A percentile compares a stretch with the other conserved stretches of the same genome.
These are phyloP conservation scores for Zaprionus bogoriensis DNA, from an alignment of 2,888 invertebrate genomes.

Conservation along the genomic window DNA sequence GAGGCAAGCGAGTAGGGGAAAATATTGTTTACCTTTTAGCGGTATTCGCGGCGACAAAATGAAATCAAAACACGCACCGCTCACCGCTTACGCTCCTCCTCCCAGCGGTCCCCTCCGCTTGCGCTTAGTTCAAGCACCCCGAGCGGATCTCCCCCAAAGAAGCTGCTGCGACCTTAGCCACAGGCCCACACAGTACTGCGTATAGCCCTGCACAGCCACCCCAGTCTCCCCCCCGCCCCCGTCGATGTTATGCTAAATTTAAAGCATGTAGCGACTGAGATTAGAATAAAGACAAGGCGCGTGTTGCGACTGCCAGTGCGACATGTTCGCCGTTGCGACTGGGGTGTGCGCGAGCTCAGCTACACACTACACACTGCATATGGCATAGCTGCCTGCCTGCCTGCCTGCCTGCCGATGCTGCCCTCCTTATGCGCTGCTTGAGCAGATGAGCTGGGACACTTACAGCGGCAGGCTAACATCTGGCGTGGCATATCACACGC, in stretches of 20 bases:
- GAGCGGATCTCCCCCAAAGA: constrained; percentile 45
- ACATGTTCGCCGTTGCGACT: constrained; percentile 49
- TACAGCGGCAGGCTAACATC: constrained; percentile 49
- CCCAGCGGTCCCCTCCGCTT: too few relatives aligned
- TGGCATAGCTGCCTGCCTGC: background rate
- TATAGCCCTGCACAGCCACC: constrained; percentile 7
- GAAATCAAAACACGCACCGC: constrained; percentile 64
- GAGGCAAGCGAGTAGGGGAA: constrained; percentile 10
- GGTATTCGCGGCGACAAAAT: constrained; percentile 61
- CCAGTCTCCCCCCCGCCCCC: too few relatives aligned
- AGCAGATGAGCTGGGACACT: constrained; percentile 29
- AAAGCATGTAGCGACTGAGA: constrained; percentile 71
- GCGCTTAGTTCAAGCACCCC: constrained; percentile 57
- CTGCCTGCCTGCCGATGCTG: background rate
- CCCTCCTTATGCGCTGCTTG: too few relatives aligned
- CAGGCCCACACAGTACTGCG: constrained; percentile 7
- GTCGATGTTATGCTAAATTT: constrained; percentile 72
- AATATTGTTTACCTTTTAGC: constrained; percentile 67
- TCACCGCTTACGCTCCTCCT: too few relatives aligned
- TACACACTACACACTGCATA: too few relatives aligned
- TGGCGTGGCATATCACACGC: constrained; percentile 73
- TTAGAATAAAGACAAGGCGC: constrained; percentile 62
- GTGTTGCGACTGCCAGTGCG: constrained; percentile 40
- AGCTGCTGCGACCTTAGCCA: constrained; percentile 58
- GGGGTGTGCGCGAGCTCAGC: constrained; percentile 22